Evolutionary conservation across 2,888 invertebrate genomes (phyloP), one percentile per base, ranked within the genome.

Genomic region (Scaptomyza reducta): DNA sequence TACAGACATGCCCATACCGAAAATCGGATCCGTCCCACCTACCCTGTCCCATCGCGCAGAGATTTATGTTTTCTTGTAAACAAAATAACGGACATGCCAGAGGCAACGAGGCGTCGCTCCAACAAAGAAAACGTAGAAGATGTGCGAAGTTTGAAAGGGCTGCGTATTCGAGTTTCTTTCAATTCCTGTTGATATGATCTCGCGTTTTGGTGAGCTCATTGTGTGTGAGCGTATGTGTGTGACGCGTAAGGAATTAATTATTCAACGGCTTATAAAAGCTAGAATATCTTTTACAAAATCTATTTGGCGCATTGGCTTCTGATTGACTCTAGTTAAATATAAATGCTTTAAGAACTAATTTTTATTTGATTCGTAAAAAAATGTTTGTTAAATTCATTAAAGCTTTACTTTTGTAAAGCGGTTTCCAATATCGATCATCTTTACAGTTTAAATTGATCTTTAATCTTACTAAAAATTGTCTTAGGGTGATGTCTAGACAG

Each of bases 31-130:
- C 45, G 57, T 2, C 31, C 31, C 31, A 10, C 46, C 49, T 33
- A 1, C 7, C 65, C 62, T 6, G 13, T 41, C 53, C 6, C 18
- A 10, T n/a, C 22, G 62, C 51, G 61, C 66, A 33, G 86, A 86
- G 83, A 89, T 88, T 88, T 86, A 87, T 87, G 79, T 79, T 85
- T 82, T 79, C 89, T 87, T 77, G 83, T 79, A 83, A 82, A 85
- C 76, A 85, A 87, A 85, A 77, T 89, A 88, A 85, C 83, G 73
- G 85, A 85, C 81, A 81, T 81, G 81, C 81, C 72, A 59, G 54
- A 74, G 85, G 85, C 58, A 41, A 53, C 51, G 50, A 35, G 14
- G 38, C 38, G 3, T 38, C 31, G 53, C 57, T 47, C 61, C 58
- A 47, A 61, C 40, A 47, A 49, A 40, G 16, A 16, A 40, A 40